Conservation (phyloP, 2,888 invertebrate species). For the Coelinius sp. region DNA sequence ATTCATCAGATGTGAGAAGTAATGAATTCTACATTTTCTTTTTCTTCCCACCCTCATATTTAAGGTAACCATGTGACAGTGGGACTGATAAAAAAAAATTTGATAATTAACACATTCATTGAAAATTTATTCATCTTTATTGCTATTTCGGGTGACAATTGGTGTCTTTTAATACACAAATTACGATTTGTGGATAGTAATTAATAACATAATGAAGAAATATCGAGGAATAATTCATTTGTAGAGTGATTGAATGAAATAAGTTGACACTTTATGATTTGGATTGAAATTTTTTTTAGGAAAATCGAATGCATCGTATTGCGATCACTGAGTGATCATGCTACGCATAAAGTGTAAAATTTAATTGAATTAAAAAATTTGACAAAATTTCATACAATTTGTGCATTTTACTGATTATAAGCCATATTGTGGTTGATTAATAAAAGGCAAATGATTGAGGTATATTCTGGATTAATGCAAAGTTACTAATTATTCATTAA, state of each 20-base stretch:
- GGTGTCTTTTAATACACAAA: constrained; percentile 14
- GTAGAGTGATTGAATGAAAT: not conserved
- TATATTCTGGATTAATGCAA: constrained; percentile 44
- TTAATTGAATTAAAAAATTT: no score
- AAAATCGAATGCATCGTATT: constrained; percentile 42
- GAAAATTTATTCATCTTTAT: not conserved
- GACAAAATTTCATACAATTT: constrained; percentile 15
- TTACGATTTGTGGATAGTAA: not conserved
- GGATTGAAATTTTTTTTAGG: no score
- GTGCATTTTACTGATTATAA: constrained; percentile 55
- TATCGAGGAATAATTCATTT: not conserved
- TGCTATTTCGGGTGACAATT: not conserved
- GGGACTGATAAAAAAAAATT: not conserved
- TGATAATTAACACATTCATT: not conserved
- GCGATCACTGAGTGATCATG: constrained; percentile 39
- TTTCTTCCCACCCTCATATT: constrained; percentile 7
- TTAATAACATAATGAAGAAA: not conserved
- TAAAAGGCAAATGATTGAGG: constrained; percentile 61
- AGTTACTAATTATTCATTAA: constrained; percentile 34
- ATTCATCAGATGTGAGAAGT: not conserved
- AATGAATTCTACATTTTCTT: not conserved
- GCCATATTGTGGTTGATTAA: constrained; percentile 45
- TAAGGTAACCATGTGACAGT: not conserved
- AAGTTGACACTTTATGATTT: not conserved
- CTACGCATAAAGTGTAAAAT: constrained; percentile 3